These are phyloP conservation scores for Telmatochromis sp. DNA, from an alignment of 2,113 vertebrate genomes.

Conservation along the genomic window DNA sequence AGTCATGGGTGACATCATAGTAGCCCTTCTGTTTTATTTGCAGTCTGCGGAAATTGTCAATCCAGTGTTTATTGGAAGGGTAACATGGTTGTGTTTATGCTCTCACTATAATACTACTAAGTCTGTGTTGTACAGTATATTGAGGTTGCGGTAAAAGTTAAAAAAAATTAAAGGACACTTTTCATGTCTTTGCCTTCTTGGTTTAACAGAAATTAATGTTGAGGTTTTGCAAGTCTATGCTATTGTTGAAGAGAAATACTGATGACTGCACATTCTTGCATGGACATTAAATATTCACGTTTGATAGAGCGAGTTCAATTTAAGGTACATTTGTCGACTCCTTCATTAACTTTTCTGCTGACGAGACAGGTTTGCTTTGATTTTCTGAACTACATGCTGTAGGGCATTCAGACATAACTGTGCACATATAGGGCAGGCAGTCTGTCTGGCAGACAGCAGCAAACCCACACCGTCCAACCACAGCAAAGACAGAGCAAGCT, in stretches of 20 bases:
- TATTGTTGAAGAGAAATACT: neutral
- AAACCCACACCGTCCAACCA: neutral
- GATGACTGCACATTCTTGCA: neutral
- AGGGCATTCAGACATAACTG: neutral
- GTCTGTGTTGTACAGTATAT: neutral
- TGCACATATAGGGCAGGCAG: neutral
- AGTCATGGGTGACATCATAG: neutral
- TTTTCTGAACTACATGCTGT: neutral
- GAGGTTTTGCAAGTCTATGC: neutral
- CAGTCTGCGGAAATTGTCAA: neutral
- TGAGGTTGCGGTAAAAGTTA: neutral
- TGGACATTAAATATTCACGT: neutral
- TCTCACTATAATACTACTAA: neutral
- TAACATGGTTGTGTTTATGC: neutral
- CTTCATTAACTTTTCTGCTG: constrained; percentile 8
- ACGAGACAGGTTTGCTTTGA: neutral
- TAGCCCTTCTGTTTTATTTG: neutral
- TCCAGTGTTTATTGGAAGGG: neutral
- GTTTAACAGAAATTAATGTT: neutral
- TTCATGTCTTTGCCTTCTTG: neutral
- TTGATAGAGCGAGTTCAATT: constrained; percentile 31
- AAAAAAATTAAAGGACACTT: neutral
- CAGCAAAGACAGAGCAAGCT: constrained; percentile 22
- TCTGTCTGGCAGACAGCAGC: constrained; percentile 13
- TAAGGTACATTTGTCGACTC: neutral